Percentiles rank a stretch among this genome's conserved stretches.
phyloP scores from a whole-genome alignment of 2,888 invertebrate genomes.

The Euplagia quadripunctaria region DNA sequence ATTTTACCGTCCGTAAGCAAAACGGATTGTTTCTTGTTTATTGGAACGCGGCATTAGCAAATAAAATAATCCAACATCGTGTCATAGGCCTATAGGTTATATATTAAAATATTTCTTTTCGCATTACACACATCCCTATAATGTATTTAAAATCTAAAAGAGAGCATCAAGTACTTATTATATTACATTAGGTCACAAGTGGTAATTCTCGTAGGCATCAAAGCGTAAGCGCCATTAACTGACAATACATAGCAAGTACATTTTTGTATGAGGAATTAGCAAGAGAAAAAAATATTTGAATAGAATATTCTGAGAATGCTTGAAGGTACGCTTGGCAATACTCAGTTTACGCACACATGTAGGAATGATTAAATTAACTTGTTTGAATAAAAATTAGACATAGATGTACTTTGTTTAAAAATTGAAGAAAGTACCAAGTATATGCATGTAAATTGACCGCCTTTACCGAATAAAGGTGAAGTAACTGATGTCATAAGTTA shows the following conservation, averaged over 20 bases:
- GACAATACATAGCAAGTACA: constrained; percentile 34
- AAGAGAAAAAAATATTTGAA: background rate
- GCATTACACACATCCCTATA: constrained; percentile 21
- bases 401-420: no score
- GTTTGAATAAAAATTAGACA: no score
- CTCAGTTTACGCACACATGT: background rate
- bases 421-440: no score
- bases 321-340: background rate
- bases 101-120: constrained; percentile 45
- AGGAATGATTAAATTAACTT: no score
- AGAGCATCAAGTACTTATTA: constrained; percentile 53
- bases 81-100: constrained; percentile 45
- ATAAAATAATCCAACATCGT: constrained; percentile 43
- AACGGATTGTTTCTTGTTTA: no score
- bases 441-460: no score
- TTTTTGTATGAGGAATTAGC: background rate
- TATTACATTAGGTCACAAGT: constrained; percentile 27
- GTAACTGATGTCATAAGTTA: no score
- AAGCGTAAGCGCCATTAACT: constrained; percentile 31
- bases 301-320: background rate
- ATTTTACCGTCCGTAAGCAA: no score
- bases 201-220: constrained; percentile 32
- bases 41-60: no score
- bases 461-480: no score
- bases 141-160: constrained; percentile 55